Evolutionary conservation across 2,797 vertebrate species (phyloP).

Genomic region (Chiroxiphia lanceolata): DNA sequence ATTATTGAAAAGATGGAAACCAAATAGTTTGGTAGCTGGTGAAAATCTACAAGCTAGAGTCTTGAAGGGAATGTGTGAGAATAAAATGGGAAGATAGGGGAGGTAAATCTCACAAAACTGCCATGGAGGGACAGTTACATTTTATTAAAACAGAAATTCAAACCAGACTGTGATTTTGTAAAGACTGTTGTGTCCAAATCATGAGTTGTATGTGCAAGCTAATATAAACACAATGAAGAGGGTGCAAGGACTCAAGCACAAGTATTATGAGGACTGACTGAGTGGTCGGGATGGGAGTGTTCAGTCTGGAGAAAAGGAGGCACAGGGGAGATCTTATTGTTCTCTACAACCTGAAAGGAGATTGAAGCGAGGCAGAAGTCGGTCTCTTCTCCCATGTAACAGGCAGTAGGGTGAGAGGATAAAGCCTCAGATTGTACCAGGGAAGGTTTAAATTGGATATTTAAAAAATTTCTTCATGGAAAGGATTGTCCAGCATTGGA

Average conservation of each 20-base stretch:
- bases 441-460: not conserved
- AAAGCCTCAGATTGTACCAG: not conserved
- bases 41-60: not conserved
- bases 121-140: not conserved
- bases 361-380: not conserved
- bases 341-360: not conserved
- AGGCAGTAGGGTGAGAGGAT: not conserved
- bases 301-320: not conserved
- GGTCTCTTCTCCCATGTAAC: not conserved
- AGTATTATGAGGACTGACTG: not conserved
- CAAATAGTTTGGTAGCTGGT: not conserved
- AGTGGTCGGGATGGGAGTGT: not conserved
- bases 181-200: not conserved
- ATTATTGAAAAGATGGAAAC: not conserved
- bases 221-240: not conserved
- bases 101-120: not conserved
- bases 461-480: not conserved
- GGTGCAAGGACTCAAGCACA: not conserved
- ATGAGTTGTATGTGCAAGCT: not conserved
- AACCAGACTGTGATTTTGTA: not conserved
- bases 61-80: not conserved
- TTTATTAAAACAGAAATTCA: not conserved
- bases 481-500: not conserved
- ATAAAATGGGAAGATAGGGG: not conserved
- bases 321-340: not conserved